A percentile compares a stretch with the other conserved stretches of the same genome.
These are phyloP conservation scores for Leptogaster cylindrica DNA, from an alignment of 2,888 invertebrate species.

Conservation along the genomic window DNA sequence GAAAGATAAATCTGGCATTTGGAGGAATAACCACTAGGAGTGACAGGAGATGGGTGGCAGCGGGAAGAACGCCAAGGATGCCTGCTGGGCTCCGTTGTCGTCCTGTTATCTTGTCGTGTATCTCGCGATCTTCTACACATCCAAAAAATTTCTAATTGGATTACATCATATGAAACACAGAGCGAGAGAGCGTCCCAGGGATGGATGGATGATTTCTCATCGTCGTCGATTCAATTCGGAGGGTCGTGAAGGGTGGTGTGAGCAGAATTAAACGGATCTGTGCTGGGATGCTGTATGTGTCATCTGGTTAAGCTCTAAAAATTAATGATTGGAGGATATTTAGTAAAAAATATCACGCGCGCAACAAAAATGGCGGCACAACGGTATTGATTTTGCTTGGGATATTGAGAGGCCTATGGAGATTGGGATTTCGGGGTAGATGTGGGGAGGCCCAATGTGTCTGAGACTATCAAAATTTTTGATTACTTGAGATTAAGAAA, in stretches of 20 bases:
- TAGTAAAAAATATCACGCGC: constrained; percentile 39
- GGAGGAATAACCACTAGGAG: constrained; percentile 23
- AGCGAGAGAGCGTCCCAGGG: constrained; percentile 9
- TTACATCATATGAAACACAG: constrained; percentile 39
- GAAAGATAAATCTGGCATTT: constrained; percentile 38
- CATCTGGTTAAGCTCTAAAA: constrained; percentile 62
- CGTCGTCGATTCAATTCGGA: constrained; percentile 38
- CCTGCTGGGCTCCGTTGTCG: background rate
- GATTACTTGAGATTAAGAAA: constrained; percentile 36
- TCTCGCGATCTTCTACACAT: constrained; percentile 35
- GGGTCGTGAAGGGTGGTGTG: constrained; percentile 46
- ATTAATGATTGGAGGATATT: constrained; percentile 57
- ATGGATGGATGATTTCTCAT: constrained; percentile 18
- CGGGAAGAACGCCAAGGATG: background rate
- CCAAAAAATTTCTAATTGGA: constrained; percentile 41
- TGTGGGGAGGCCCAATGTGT: background rate
- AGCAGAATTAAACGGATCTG: constrained; percentile 45
- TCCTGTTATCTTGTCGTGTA: constrained; percentile 9
- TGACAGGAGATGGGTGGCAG: background rate
- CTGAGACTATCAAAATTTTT: constrained; percentile 35
- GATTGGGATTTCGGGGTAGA: background rate
- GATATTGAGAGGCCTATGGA: background rate
- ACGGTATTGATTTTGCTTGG: constrained; percentile 35
- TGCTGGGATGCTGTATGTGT: constrained; percentile 53
- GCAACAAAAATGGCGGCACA: constrained; percentile 41